A percentile compares a stretch with the other conserved stretches of the same genome.
Conservation (phyloP, 2,113 vertebrate species). For the Notiomystis cincta region DNA sequence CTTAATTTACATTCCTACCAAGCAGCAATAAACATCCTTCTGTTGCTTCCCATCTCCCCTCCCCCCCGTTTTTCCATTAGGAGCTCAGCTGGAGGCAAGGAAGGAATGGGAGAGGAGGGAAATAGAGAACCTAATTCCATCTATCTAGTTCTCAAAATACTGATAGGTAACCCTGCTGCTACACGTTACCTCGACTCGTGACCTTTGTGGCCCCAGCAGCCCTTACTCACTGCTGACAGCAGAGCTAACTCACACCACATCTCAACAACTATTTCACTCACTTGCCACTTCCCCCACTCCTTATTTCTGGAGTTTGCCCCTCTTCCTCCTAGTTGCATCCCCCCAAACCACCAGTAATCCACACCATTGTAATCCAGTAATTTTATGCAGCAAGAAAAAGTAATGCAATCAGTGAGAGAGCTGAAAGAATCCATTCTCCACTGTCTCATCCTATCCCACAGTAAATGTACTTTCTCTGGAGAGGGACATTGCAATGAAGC, state of each 20-base stretch:
- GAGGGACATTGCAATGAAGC: not conserved
- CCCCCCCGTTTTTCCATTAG: not conserved
- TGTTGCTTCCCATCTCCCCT: not conserved
- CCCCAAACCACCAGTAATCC: not conserved
- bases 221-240: not conserved
- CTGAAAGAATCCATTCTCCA: not conserved
- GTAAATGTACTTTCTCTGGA: not conserved
- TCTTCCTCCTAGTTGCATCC: not conserved
- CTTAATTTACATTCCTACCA: conserved; percentile 30
- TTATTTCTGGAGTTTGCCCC: not conserved
- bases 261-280: not conserved
- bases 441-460: not conserved
- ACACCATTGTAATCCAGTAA: not conserved
- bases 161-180: not conserved
- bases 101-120: not conserved
- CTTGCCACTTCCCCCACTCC: not conserved
- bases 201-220: not conserved
- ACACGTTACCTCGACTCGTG: not conserved
- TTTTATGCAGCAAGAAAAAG: not conserved
- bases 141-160: not conserved
- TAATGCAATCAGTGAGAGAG: not conserved
- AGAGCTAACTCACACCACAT: not conserved
- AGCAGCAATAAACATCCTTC: conserved; percentile 11
- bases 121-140: not conserved
- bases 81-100: conserved; percentile 19